These are phyloP conservation scores for Chrysemys picta DNA, from an alignment of 2,113 vertebrate species.

Conservation along the genomic window DNA sequence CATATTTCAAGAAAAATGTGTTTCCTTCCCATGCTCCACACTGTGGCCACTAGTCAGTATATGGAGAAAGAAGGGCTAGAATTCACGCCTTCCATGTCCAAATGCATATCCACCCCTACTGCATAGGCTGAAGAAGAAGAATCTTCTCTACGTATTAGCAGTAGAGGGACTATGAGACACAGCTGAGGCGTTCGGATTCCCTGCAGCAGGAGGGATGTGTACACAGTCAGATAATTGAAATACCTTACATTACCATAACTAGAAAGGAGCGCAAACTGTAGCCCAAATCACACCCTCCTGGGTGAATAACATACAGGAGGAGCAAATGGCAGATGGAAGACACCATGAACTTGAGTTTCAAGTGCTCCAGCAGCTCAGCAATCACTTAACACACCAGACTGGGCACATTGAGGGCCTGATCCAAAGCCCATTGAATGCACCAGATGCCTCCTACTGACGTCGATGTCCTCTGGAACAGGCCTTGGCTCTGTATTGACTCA, in stretches of 20 bases:
- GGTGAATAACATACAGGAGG: neutral
- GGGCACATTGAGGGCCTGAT: fast-evolving
- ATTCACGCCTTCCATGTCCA: neutral
- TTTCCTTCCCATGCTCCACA: neutral
- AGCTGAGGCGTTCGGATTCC: neutral
- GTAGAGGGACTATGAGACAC: fast-evolving
- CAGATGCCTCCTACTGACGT: neutral
- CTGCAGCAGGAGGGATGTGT: neutral
- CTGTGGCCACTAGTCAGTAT: fast-evolving
- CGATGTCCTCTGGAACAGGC: fast-evolving
- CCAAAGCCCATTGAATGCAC: neutral
- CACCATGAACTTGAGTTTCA: neutral
- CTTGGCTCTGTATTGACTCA: neutral
- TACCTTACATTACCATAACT: neutral
- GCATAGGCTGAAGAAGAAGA: neutral
- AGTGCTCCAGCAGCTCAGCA: neutral
- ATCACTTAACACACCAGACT: fast-evolving
- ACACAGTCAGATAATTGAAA: neutral
- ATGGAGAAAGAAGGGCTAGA: neutral
- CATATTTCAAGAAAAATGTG: neutral
- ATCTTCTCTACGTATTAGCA: neutral
- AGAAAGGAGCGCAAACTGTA: neutral
- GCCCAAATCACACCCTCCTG: neutral
- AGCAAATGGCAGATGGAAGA: neutral
- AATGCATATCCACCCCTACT: neutral